A percentile compares a stretch with the other conserved stretches of the same genome.
Evolutionary conservation across 2,888 invertebrate genomes (phyloP).

Genomic region (Melinopterus prodromus): DNA sequence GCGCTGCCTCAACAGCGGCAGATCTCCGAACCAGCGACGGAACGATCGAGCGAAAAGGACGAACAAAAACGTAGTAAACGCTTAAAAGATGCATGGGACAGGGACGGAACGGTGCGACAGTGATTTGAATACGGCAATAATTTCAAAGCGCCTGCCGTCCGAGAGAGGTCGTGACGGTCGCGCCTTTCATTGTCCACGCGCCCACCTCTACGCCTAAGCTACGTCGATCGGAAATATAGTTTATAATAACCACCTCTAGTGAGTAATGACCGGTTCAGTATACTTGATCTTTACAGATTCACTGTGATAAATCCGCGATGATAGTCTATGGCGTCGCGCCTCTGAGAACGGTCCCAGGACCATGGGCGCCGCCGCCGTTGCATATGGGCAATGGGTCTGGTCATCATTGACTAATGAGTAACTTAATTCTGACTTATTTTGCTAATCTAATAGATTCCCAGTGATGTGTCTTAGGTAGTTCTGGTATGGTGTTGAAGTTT

Average conservation of each 20-base stretch:
- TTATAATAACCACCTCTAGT: conserved; percentile 40
- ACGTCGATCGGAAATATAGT: conserved; percentile 36
- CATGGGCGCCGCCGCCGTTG: not conserved
- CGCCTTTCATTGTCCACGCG: conserved; percentile 45
- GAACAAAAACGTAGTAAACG: not conserved
- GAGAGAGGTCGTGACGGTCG: conserved; percentile 43
- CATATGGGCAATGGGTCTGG: too few species aligned
- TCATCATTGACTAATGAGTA: too few species aligned
- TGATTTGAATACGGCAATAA: conserved; percentile 38
- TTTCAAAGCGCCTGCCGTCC: conserved; percentile 35
- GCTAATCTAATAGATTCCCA: too few species aligned
- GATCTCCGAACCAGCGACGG: not conserved
- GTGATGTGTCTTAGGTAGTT: too few species aligned
- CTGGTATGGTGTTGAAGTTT: too few species aligned
- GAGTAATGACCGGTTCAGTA: conserved; percentile 36
- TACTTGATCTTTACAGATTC: conserved; percentile 34
- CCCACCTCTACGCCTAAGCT: conserved; percentile 39
- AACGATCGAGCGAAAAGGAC: conserved; percentile 11
- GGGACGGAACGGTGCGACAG: conserved; percentile 29
- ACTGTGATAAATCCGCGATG: conserved; percentile 35
- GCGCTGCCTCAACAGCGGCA: not conserved
- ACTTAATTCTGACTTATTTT: too few species aligned
- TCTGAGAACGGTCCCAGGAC: conserved; percentile 5
- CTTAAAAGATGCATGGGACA: conserved; percentile 16
- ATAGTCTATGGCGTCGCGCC: conserved; percentile 13